phyloP scores from a whole-genome alignment of 2,797 vertebrate species.

The Lophius americanus region DNA sequence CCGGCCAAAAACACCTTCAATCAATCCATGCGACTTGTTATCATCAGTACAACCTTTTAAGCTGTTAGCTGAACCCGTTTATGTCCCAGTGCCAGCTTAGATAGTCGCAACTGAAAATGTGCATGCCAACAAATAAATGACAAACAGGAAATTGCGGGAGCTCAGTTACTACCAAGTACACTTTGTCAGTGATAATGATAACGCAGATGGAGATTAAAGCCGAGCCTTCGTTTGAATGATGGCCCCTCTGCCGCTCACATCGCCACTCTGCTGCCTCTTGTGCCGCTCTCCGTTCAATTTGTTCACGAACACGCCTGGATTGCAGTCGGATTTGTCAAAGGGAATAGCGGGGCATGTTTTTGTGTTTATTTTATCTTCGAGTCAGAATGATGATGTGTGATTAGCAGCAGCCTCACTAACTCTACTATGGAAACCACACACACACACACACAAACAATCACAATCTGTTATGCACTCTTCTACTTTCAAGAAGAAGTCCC shows the following conservation, averaged over 20 bases:
- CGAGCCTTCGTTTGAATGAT: conserved; percentile 4
- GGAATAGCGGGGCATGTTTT: conserved; percentile 19
- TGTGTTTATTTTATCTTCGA: conserved; percentile 28
- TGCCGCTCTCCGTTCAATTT: conserved; percentile 3
- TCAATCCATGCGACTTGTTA: not conserved
- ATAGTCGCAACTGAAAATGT: not conserved
- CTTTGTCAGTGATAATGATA: conserved; percentile 6
- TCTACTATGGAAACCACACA: conserved; percentile 10
- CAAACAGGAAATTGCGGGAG: conserved; percentile 21
- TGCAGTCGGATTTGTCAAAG: conserved; percentile 17
- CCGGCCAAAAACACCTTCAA: conserved; percentile 2
- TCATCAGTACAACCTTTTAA: conserved; percentile 1
- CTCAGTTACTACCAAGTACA: not conserved
- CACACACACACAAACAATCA: not conserved
- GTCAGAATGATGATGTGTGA: conserved; percentile 45
- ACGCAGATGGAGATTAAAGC: conserved; percentile 11
- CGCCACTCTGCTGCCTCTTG: not conserved
- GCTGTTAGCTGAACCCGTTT: not conserved
- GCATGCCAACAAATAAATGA: conserved; percentile 3
- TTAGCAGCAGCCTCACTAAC: conserved; percentile 39
- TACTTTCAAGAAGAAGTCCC: conserved; percentile 8
- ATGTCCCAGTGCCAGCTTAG: conserved; percentile 6
- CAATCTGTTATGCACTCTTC: conserved; percentile 7
- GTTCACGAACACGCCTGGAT: not conserved
- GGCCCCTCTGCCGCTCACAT: conserved; percentile 6